Evolutionary conservation across 2,113 vertebrate species (phyloP).

Genomic region (Fregata magnificens): DNA sequence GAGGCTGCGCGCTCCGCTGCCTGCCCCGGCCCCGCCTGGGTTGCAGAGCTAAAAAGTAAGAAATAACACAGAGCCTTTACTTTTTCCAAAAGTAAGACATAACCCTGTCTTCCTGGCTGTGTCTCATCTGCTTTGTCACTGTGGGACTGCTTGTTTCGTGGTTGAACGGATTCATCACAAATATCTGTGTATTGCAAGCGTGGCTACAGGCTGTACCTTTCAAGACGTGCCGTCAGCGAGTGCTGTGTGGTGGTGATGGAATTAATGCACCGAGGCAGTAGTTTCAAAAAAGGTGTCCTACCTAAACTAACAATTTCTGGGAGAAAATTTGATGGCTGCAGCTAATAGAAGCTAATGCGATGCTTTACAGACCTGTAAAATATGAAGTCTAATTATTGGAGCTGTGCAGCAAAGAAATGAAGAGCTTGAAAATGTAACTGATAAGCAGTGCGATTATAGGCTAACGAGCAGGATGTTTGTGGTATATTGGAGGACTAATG

Average conservation of each 20-base stretch:
- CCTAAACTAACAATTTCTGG: neutral
- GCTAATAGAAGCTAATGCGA: neutral
- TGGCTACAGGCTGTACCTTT: neutral
- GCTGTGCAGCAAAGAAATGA: neutral
- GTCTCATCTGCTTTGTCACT: conserved; percentile 3
- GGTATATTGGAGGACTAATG: conserved; percentile 16
- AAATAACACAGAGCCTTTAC: neutral
- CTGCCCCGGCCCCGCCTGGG: neutral
- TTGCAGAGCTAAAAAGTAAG: neutral
- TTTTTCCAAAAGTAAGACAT: neutral
- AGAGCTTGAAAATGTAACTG: neutral
- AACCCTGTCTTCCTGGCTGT: neutral
- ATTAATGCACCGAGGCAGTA: neutral
- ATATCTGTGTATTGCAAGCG: neutral
- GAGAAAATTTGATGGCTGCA: neutral
- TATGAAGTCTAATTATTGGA: neutral
- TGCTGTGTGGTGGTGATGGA: neutral
- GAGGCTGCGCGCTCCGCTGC: rapidly evolving
- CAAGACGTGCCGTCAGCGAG: neutral
- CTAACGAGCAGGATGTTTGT: conserved; percentile 21
- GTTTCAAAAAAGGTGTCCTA: neutral
- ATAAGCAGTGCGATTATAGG: neutral
- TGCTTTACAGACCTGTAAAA: neutral
- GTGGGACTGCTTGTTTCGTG: neutral
- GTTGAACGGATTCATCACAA: neutral